Evolutionary conservation across 2,888 invertebrate genomes (phyloP).

Genomic region (Carpatolechia fugitivella): DNA sequence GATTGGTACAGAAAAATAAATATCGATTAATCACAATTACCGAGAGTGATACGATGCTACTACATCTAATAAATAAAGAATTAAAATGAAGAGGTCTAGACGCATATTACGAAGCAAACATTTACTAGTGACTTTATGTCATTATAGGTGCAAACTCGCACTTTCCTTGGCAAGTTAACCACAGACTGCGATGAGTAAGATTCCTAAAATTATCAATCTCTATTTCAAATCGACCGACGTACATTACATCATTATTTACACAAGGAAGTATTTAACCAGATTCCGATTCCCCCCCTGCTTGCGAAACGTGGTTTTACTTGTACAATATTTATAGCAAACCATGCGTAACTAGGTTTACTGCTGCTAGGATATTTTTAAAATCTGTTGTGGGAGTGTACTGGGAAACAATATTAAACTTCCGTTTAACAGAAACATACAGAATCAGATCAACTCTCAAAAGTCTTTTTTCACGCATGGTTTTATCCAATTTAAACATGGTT

Average conservation of each 20-base stretch:
- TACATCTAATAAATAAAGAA: neutral
- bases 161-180: neutral
- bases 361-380: constrained; percentile 50
- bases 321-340: constrained; percentile 57
- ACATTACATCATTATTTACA: constrained; percentile 68
- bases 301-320: constrained; percentile 51
- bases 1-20: too few species aligned
- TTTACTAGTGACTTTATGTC: neutral
- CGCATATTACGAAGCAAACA: neutral
- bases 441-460: neutral
- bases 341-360: constrained; percentile 62
- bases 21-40: neutral
- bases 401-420: neutral
- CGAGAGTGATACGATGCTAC: neutral
- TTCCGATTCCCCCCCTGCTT: constrained; percentile 44
- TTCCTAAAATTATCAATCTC: constrained; percentile 3
- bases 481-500: too few species aligned
- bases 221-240: neutral
- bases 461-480: too few species aligned
- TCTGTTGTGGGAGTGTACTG: constrained; percentile 14
- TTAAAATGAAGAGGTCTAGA: neutral
- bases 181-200: constrained; percentile 10
- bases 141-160: neutral
- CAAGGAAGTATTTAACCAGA: constrained; percentile 52
- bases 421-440: neutral